Percentiles rank a stretch among this genome's conserved stretches.
Conservation (phyloP, 1,140 invertebrate species). For the Megathymus violae region DNA sequence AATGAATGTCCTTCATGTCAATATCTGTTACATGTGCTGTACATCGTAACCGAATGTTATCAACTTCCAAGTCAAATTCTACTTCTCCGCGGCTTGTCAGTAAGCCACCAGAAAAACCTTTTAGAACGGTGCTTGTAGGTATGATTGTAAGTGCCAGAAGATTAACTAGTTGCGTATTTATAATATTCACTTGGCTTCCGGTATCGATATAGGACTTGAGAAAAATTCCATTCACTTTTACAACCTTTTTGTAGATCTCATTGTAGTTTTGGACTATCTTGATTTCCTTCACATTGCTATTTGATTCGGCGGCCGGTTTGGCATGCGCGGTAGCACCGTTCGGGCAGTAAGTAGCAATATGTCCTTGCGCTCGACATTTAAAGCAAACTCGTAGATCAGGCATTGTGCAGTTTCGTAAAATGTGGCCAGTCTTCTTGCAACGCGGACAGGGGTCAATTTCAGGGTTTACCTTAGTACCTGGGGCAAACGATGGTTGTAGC, state of each 20-base stretch:
- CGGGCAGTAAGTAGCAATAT: conserved; percentile 34
- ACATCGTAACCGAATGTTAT: neutral
- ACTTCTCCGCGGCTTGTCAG: neutral
- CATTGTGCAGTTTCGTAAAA: conserved; percentile 30
- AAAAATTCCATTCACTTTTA: conserved; percentile 30
- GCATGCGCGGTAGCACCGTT: neutral
- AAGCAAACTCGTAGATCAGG: conserved; percentile 39
- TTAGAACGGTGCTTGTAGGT: conserved; percentile 5
- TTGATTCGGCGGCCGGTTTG: no score
- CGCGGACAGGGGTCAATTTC: conserved; percentile 41
- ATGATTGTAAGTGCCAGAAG: neutral
- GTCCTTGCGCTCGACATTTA: conserved; percentile 39
- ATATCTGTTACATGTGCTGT: conserved; percentile 11
- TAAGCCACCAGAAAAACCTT: conserved; percentile 27
- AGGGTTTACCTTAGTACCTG: conserved; percentile 5
- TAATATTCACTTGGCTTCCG: conserved; percentile 32
- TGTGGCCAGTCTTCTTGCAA: conserved; percentile 44
- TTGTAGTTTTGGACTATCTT: conserved; percentile 31
- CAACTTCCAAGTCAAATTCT: conserved; percentile 15
- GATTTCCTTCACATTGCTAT: conserved; percentile 22
- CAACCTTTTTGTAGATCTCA: conserved; percentile 27
- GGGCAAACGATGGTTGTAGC: no score
- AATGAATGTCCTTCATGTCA: conserved; percentile 7
- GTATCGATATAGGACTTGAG: conserved; percentile 37
- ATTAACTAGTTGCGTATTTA: neutral